Evolutionary conservation across 2,888 invertebrate species (phyloP).

Genomic region (Macrosoma leucophasiata): DNA sequence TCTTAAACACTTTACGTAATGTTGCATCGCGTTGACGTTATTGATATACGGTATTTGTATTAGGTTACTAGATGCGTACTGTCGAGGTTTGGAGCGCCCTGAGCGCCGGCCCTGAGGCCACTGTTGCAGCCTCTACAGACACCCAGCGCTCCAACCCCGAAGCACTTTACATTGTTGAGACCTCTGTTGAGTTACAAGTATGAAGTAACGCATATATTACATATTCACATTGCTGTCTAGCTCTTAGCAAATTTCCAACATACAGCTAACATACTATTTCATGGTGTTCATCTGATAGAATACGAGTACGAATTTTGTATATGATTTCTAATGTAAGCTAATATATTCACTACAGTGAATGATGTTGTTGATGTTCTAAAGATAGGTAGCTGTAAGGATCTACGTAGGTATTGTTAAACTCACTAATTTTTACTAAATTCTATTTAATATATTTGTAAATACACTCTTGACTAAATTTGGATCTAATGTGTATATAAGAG

Average conservation of each 20-base stretch:
- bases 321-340: conserved; percentile 53
- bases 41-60: conserved; percentile 60
- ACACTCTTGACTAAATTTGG: conserved; percentile 73
- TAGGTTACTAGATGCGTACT: conserved; percentile 36
- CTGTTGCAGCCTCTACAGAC: conserved; percentile 27
- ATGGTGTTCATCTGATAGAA: conserved; percentile 51
- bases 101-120: no score
- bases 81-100: conserved; percentile 32
- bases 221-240: conserved; percentile 39
- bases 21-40: conserved; percentile 67
- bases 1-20: conserved; percentile 68
- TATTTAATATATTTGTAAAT: conserved; percentile 77
- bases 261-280: conserved; percentile 33
- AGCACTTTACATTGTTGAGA: conserved; percentile 38
- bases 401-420: conserved; percentile 70
- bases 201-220: no score
- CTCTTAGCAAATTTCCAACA: conserved; percentile 34
- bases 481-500: conserved; percentile 75
- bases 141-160: conserved; percentile 11
- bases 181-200: conserved; percentile 35
- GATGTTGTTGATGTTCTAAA: conserved; percentile 73
- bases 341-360: conserved; percentile 65
- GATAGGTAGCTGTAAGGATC: conserved; percentile 55
- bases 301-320: conserved; percentile 56
- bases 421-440: conserved; percentile 76